Conservation (phyloP, 2,113 vertebrate species). For the Capreolus pygargus region DNA sequence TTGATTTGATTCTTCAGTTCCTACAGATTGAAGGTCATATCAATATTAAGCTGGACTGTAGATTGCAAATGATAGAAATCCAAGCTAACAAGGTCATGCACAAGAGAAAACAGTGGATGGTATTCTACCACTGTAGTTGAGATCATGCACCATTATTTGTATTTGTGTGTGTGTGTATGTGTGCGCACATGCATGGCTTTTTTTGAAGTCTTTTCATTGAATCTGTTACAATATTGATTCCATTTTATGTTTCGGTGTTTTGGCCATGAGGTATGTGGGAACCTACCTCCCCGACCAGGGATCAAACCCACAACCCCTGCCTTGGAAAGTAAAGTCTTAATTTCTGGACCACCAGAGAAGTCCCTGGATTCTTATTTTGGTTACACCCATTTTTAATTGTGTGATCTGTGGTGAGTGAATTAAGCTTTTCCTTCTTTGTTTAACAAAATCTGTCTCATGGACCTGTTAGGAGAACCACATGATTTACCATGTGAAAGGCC, state of each 20-base stretch:
- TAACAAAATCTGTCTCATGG: neutral
- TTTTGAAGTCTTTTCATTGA: neutral
- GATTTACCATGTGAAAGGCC: neutral
- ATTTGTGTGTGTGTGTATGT: neutral
- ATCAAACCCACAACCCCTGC: neutral
- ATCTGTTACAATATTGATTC: neutral
- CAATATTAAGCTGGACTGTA: neutral
- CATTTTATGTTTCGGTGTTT: neutral
- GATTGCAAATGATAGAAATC: neutral
- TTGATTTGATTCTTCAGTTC: neutral
- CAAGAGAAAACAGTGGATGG: neutral
- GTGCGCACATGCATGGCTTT: rapidly evolving
- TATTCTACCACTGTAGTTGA: neutral
- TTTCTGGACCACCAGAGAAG: neutral
- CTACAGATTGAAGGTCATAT: neutral
- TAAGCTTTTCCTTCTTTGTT: neutral
- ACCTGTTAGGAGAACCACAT: neutral
- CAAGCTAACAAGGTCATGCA: neutral
- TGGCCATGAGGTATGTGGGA: neutral
- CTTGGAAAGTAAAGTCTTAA: neutral
- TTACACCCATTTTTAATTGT: neutral
- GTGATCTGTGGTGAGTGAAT: neutral
- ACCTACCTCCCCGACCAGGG: rapidly evolving
- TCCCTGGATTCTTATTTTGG: neutral
- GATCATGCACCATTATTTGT: neutral